A percentile compares a stretch with the other conserved stretches of the same genome.
Conservation (phyloP, 2,888 invertebrate genomes). For the Acrocyrtus sp. region DNA sequence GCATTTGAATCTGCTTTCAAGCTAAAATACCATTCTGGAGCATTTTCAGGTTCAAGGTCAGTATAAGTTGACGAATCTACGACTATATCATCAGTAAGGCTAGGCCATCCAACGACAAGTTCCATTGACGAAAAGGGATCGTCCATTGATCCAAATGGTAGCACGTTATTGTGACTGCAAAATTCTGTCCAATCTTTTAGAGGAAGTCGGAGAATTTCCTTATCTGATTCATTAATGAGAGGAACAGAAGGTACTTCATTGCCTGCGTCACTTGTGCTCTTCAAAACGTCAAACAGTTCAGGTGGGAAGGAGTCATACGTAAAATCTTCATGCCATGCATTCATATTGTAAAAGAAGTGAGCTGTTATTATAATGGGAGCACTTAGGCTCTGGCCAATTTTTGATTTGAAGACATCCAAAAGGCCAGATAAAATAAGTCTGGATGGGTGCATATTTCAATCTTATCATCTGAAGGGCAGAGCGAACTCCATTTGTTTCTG, state of each 20-base stretch:
- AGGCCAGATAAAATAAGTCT: conserved; percentile 83
- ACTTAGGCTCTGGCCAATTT: conserved; percentile 74
- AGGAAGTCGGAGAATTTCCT: conserved; percentile 2
- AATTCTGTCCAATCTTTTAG: conserved; percentile 37
- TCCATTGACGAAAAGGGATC: conserved; percentile 60
- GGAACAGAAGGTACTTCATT: conserved; percentile 6
- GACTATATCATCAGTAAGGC: conserved; percentile 84
- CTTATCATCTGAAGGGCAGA: conserved; percentile 92
- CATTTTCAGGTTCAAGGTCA: conserved; percentile 83
- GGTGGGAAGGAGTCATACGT: conserved; percentile 59
- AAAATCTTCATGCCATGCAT: conserved; percentile 68
- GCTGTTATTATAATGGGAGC: conserved; percentile 77
- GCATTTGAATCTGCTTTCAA: conserved; percentile 66
- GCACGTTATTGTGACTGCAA: conserved; percentile 50
- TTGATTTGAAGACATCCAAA: conserved; percentile 88
- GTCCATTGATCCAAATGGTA: conserved; percentile 61
- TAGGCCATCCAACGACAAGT: conserved; percentile 82
- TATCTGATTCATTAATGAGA: conserved; percentile 5
- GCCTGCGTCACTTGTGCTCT: not conserved
- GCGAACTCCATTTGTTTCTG: conserved; percentile 79
- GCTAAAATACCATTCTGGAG: conserved; percentile 77
- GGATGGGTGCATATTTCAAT: conserved; percentile 79
- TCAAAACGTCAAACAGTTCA: conserved; percentile 56
- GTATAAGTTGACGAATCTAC: conserved; percentile 89
- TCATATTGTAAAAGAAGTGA: conserved; percentile 78